Evolutionary conservation across 1,140 invertebrate genomes (phyloP), one percentile per base, ranked within the genome.

Genomic region (Papilio xuthus): DNA sequence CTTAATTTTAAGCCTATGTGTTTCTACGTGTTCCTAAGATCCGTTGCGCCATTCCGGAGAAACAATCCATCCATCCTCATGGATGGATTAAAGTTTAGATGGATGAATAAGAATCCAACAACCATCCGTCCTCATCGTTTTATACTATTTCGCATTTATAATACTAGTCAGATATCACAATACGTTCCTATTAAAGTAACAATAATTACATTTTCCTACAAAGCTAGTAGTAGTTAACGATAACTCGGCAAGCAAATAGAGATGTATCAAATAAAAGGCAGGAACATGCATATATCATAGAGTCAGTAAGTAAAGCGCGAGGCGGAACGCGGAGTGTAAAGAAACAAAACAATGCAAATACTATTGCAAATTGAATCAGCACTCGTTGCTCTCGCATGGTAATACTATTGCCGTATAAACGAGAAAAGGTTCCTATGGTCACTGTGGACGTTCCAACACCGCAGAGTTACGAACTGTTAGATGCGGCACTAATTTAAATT

Each of bases 291-390:
- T 67, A 18, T 18, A 67, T 67, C 60, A 67, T 67, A 67, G 32
- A 67, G 60, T 18, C 4, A 0, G 60, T 28, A 67, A 67, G 60
- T 67, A 67, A n/a, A n/a, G 26, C 13, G 60, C 20, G 20, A 20
- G 18, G 60, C 60, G 20, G 47, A 15, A 60, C 76, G 42, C 72
- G 78, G 79, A 81, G 79, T 80, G 78, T 60, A 80, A 78, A 81
- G 74, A 77, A 76, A 80, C 80, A 78, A 80, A 84, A 78, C 81
- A 70, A 81, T 78, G 80, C 77, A 80, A 84, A 83, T 79, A 73
- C 74, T 80, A 87, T 83, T 81, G 83, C 80, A 83, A 86, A 85
- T 84, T 81, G 86, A 87, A 87, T 87, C 83, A 84, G 82, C 78
- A 70, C 77, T 80, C 80, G 82, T 78, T 67, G 76, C 47, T 77